phyloP scores from a whole-genome alignment of 2,113 vertebrate genomes.

The Alectura lathami region DNA sequence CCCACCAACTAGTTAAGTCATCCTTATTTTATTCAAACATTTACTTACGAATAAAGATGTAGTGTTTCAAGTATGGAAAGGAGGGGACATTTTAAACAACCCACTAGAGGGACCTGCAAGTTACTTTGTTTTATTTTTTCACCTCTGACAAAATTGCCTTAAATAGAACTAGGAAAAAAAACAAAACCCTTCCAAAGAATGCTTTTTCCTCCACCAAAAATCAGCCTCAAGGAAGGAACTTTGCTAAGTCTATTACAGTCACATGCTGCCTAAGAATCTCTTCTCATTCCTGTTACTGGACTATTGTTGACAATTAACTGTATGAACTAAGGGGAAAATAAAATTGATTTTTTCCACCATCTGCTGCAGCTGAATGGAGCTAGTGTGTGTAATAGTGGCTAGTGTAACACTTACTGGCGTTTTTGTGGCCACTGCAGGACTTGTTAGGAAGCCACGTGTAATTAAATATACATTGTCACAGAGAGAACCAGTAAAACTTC shows the following conservation, averaged over 20 bases:
- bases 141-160: background rate
- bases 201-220: background rate
- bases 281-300: background rate
- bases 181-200: background rate
- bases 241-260: background rate
- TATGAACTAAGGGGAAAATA: background rate
- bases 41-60: slow-evolving; percentile 15
- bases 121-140: background rate
- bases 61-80: background rate
- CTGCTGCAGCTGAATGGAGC: background rate
- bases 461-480: background rate
- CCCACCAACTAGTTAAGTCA: slow-evolving; percentile 14
- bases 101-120: background rate
- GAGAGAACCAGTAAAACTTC: background rate
- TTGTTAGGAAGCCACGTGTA: background rate
- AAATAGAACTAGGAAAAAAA: background rate
- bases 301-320: background rate
- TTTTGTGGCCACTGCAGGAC: background rate
- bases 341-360: background rate
- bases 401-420: background rate
- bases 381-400: background rate
- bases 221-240: background rate
- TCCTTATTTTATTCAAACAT: slow-evolving; percentile 17
- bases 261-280: background rate
- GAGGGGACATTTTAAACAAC: background rate